phyloP scores from a whole-genome alignment of 2,888 invertebrate species.

The Lottia scabra region DNA sequence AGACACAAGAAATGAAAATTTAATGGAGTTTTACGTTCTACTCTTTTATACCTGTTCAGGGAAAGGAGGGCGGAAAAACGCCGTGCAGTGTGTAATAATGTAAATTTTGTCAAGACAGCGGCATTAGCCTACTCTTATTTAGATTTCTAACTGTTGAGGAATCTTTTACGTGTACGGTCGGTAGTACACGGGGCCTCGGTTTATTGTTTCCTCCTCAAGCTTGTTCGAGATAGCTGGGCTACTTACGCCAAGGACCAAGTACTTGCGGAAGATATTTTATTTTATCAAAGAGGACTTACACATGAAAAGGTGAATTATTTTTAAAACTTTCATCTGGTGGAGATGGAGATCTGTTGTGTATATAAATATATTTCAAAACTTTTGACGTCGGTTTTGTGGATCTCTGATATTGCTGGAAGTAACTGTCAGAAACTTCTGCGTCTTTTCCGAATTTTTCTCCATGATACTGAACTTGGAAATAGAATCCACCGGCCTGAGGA shows the following conservation, averaged over 20 bases:
- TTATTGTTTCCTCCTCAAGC: too few relatives aligned
- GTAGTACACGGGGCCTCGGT: too few relatives aligned
- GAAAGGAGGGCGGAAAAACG: too few relatives aligned
- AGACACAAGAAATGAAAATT: not conserved
- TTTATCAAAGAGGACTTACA: not conserved
- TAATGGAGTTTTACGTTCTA: too few relatives aligned
- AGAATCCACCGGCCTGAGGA: slow-evolving; percentile 10
- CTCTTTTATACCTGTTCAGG: too few relatives aligned
- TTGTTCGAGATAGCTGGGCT: too few relatives aligned
- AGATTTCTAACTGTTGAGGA: too few relatives aligned
- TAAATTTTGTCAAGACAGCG: too few relatives aligned
- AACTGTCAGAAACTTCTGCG: not conserved
- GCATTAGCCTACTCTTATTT: too few relatives aligned
- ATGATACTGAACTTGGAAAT: slow-evolving; percentile 18
- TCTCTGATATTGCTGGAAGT: not conserved
- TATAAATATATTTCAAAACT: not conserved
- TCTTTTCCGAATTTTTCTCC: not conserved
- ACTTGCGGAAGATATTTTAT: not conserved
- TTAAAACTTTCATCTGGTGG: not conserved
- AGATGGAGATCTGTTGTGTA: not conserved
- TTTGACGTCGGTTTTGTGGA: not conserved
- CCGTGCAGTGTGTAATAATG: too few relatives aligned
- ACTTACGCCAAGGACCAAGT: too few relatives aligned
- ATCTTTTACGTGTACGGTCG: too few relatives aligned
- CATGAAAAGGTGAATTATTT: not conserved